A percentile compares a stretch with the other conserved stretches of the same genome.
Evolutionary conservation across 2,113 vertebrate species (phyloP).

Genomic region (Heterocephalus glaber): DNA sequence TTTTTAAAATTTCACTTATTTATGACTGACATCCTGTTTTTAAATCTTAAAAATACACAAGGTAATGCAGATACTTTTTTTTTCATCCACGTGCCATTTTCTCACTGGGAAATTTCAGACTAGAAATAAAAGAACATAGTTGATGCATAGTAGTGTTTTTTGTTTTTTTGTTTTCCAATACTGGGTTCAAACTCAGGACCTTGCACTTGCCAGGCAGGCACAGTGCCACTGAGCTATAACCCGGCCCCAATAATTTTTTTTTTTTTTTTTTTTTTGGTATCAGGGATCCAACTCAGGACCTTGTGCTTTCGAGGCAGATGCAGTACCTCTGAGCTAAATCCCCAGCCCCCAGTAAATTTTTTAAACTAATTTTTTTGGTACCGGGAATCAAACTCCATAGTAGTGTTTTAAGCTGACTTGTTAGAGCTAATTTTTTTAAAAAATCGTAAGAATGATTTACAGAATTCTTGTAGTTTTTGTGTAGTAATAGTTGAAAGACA

Average conservation of each 20-base stretch:
- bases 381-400: not conserved
- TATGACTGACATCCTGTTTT: slow-evolving; percentile 21
- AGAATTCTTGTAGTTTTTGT: slow-evolving; percentile 20
- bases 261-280: too few relatives aligned
- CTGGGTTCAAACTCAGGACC: too few relatives aligned
- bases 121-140: slow-evolving; percentile 30
- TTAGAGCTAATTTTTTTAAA: slow-evolving; percentile 6
- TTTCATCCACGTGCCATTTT: not conserved
- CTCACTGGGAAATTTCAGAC: not conserved
- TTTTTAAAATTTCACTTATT: not conserved
- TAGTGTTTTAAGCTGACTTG: slow-evolving; percentile 24
- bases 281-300: too few relatives aligned
- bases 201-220: too few relatives aligned
- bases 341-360: too few relatives aligned
- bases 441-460: not conserved
- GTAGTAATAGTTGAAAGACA: not conserved
- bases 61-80: slow-evolving; percentile 7
- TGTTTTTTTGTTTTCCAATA: too few relatives aligned
- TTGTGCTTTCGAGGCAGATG: too few relatives aligned
- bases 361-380: too few relatives aligned
- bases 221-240: too few relatives aligned
- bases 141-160: slow-evolving; percentile 12
- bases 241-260: too few relatives aligned
- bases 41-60: slow-evolving; percentile 38
- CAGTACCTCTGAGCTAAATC: too few relatives aligned